Base-by-base conservation (phyloP, 2,113 vertebrate genomes). In the Phaetusa simplex region DNA sequence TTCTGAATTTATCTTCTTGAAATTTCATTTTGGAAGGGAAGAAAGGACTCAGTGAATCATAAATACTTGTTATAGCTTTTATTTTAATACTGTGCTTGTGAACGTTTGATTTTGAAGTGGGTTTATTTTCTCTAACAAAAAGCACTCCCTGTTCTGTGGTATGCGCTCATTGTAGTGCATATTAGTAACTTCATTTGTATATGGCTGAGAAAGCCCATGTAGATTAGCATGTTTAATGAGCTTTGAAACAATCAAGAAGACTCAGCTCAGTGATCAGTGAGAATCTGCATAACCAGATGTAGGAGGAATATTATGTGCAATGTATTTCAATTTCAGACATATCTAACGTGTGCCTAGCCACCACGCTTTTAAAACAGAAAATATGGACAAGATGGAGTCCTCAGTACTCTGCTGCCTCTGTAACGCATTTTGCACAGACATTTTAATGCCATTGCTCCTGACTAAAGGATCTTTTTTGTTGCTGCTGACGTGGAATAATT, bases 201-300 rank as follows among this genome's bases (percentile, higher is more conserved):
- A 40, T 62, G 87, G 69, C 79, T 92, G 80, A 93, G 88, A 90
- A 84, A 78, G 66, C 83, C 79, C 52, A 61, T 0, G 6, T 82
- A 93, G 84, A 94, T 96, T 87, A 92, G 40, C 36, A 32, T 26
- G n/a, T 19, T 78, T 86, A 95, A 95, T 61, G 56, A 93, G 82
- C 64, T 94, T 81, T 88, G 82, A 91, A 96, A 95, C 52, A 70
- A 86, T 81, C 43, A 30, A 70, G 82, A 86, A 71, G 72, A 15
- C 76, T 90, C 85, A 95, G 76, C 50, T 64, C 67, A 55, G 74
- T n/a, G 53, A 93, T 90, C 71, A 64, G 50, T 50, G 50, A 84
- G 76, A 84, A 95, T 67, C 14, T 47, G 76, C 43, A 43, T 26
- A 81, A 81, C 49, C 43, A 90, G 73, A 78, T 18, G 82, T 34